Percentiles rank a stretch among this genome's conserved stretches.
Conservation (phyloP, 2,888 invertebrate species). For the Cryptus armator region DNA sequence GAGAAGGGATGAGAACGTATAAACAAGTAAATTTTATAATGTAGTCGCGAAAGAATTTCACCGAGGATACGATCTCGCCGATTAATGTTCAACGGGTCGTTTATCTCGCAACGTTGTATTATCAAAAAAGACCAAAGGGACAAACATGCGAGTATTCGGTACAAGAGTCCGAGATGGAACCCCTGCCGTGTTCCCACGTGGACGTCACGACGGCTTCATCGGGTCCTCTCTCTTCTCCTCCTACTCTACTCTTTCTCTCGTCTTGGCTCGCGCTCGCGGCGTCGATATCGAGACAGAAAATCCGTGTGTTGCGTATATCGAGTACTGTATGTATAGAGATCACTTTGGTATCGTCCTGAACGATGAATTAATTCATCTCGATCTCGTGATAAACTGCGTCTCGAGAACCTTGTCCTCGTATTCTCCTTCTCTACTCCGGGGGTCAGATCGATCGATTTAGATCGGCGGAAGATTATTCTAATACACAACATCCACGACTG, state of each 20-base stretch:
- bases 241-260: not conserved
- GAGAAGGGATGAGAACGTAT: constrained; percentile 15
- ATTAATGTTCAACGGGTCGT: constrained; percentile 48
- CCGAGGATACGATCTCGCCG: constrained; percentile 33
- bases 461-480: constrained; percentile 80
- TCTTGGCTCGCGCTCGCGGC: constrained; percentile 26
- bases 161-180: constrained; percentile 78
- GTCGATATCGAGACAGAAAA: constrained; percentile 50
- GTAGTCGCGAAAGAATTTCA: constrained; percentile 53
- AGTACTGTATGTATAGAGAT: constrained; percentile 30
- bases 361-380: constrained; percentile 75
- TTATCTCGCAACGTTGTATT: constrained; percentile 53
- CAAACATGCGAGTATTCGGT: constrained; percentile 58
- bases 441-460: constrained; percentile 82
- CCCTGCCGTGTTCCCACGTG: constrained; percentile 83
- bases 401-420: constrained; percentile 68
- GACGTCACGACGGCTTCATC: constrained; percentile 80
- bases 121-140: constrained; percentile 67
- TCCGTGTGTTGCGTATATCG: constrained; percentile 66
- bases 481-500: constrained; percentile 65
- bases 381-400: constrained; percentile 75
- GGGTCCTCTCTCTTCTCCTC: not conserved
- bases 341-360: constrained; percentile 40
- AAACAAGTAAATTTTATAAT: constrained; percentile 53
- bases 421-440: constrained; percentile 77